Conservation (phyloP, 2,113 vertebrate species). For the Xiphophorus maculatus region DNA sequence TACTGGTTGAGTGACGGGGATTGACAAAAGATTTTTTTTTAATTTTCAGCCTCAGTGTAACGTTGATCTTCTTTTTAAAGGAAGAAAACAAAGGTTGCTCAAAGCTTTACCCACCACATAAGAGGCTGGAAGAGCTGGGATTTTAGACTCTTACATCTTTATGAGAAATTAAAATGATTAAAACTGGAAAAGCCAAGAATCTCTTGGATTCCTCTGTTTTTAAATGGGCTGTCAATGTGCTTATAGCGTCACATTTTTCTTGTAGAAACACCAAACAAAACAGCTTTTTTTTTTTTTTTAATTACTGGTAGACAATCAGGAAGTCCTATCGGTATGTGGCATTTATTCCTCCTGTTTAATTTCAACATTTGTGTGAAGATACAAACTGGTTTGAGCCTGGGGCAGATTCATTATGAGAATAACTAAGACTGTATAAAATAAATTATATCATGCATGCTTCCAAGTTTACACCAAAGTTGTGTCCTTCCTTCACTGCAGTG, state of each 20-base stretch:
- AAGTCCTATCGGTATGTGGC: not conserved
- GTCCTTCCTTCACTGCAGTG: too few species aligned
- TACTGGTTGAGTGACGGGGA: constrained; percentile 5
- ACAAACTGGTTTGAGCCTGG: not conserved
- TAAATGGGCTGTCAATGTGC: not conserved
- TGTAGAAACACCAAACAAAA: not conserved
- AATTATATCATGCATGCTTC: not conserved
- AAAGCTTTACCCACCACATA: not conserved
- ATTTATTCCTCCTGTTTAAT: not conserved
- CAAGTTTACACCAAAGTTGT: not conserved
- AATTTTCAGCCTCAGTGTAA: not conserved
- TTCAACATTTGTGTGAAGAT: constrained; percentile 8
- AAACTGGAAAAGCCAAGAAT: not conserved
- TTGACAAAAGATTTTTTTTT: not conserved
- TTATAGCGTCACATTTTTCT: not conserved
- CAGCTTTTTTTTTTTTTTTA: not conserved
- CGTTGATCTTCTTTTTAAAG: not conserved
- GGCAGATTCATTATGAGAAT: not conserved
- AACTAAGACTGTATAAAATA: not conserved
- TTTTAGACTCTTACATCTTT: not conserved
- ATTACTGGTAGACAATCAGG: not conserved
- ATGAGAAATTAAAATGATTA: not conserved
- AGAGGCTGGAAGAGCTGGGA: not conserved
- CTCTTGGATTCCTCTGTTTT: not conserved
- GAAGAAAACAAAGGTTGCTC: not conserved